These are phyloP conservation scores for Brachionichthys hirsutus DNA, from an alignment of 2,113 vertebrate species.

Conservation along the genomic window DNA sequence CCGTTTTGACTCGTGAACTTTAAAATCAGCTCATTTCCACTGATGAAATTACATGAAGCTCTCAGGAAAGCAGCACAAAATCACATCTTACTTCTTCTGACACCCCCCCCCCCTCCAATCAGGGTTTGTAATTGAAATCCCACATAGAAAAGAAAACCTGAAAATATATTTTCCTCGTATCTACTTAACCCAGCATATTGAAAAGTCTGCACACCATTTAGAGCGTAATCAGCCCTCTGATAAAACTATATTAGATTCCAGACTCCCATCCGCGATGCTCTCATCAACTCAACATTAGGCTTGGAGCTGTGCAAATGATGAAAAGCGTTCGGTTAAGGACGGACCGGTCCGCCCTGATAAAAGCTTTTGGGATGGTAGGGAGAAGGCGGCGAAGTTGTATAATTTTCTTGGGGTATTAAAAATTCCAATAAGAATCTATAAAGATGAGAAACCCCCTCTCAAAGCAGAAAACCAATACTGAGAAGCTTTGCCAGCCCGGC, in stretches of 20 bases:
- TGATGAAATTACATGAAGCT: background rate
- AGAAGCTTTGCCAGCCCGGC: constrained; percentile 28
- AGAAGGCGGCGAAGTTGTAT: constrained; percentile 46
- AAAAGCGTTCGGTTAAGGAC: constrained; percentile 30
- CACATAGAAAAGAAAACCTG: constrained; percentile 17
- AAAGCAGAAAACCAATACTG: constrained; percentile 25
- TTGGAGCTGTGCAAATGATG: constrained; percentile 48
- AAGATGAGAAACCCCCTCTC: constrained; percentile 41
- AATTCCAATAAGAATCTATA: constrained; percentile 48
- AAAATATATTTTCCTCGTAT: constrained; percentile 46
- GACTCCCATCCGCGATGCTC: constrained; percentile 31
- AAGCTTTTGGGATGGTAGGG: constrained; percentile 32
- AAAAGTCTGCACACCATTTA: constrained; percentile 52
- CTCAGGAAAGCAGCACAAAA: constrained; percentile 1
- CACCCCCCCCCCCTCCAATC: background rate
- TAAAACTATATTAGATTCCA: constrained; percentile 54
- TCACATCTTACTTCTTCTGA: constrained; percentile 11
- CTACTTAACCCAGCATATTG: constrained; percentile 50
- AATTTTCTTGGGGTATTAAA: constrained; percentile 34
- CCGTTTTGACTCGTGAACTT: background rate
- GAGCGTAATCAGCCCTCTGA: constrained; percentile 52
- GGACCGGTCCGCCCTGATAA: constrained; percentile 30
- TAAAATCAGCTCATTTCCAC: background rate
- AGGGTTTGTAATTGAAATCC: constrained; percentile 37
- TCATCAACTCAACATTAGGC: constrained; percentile 54